These are phyloP conservation scores for Pelecanus crispus DNA, from an alignment of 2,113 vertebrate species.

Conservation along the genomic window DNA sequence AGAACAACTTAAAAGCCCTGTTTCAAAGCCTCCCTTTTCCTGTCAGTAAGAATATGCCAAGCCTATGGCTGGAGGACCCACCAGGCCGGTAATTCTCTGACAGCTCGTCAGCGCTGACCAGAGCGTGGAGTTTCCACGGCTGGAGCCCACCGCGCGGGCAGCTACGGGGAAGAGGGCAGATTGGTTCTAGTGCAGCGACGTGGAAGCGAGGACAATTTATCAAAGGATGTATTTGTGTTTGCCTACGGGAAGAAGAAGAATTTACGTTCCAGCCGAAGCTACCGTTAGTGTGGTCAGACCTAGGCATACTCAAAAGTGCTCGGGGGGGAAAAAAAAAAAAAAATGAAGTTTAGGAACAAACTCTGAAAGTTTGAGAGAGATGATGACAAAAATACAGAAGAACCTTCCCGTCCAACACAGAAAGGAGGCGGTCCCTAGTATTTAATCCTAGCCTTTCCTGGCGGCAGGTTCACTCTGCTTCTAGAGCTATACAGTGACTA, in stretches of 20 bases:
- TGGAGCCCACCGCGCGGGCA: rapidly evolving
- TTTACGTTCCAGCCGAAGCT: background rate
- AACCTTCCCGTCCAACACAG: background rate
- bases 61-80: background rate
- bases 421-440: background rate
- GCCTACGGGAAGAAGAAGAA: background rate
- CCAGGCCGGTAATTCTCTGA: rapidly evolving
- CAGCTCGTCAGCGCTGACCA: background rate
- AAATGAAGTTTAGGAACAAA: background rate
- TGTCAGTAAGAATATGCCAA: background rate
- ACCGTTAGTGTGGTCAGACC: background rate
- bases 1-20: background rate
- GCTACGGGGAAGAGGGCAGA: background rate
- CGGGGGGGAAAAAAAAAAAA: background rate
- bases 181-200: background rate
- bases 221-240: background rate
- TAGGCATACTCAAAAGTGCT: background rate
- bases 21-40: background rate
- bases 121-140: rapidly evolving
- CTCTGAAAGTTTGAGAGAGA: background rate
- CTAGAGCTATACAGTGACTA: background rate
- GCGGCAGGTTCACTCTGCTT: background rate
- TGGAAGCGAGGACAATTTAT: background rate
- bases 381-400: background rate
- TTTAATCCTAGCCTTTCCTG: background rate